These are phyloP conservation scores for Chymomyza costata DNA, from an alignment of 1,140 invertebrate genomes.

Conservation along the genomic window DNA sequence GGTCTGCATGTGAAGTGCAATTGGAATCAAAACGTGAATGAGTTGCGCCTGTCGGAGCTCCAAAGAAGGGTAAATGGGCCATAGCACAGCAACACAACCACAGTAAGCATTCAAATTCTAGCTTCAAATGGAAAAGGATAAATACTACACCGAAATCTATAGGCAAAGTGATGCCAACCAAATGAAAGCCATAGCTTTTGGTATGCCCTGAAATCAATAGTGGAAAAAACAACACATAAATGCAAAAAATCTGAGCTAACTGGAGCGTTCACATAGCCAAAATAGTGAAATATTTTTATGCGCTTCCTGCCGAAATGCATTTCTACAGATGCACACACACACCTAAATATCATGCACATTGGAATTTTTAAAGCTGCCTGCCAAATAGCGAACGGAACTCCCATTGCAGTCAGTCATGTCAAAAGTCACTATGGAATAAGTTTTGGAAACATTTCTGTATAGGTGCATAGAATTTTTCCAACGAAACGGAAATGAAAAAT, in stretches of 20 bases:
- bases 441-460: too few relatives aligned
- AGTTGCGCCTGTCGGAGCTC: too few relatives aligned
- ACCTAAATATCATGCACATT: constrained; percentile 20
- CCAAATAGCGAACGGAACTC: too few relatives aligned
- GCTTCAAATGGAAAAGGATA: constrained; percentile 26
- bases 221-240: too few relatives aligned
- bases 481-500: constrained; percentile 29
- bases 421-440: constrained; percentile 19
- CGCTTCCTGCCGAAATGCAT: constrained; percentile 8
- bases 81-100: not conserved
- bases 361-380: constrained; percentile 27
- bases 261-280: constrained; percentile 33
- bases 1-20: too few relatives aligned
- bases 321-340: constrained; percentile 10
- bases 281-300: constrained; percentile 45
- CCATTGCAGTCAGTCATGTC: not conserved
- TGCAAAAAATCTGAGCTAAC: constrained; percentile 18
- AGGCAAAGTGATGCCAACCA: too few relatives aligned
- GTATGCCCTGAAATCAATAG: too few relatives aligned
- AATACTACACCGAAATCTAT: too few relatives aligned
- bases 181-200: too few relatives aligned
- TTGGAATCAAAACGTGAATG: too few relatives aligned
- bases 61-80: constrained; percentile 14
- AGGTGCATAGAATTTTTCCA: constrained; percentile 25
- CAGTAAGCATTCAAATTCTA: constrained; percentile 46